A percentile compares a stretch with the other conserved stretches of the same genome.
Evolutionary conservation across 1,140 invertebrate species (phyloP).

Genomic region (Drosophila repleta): DNA sequence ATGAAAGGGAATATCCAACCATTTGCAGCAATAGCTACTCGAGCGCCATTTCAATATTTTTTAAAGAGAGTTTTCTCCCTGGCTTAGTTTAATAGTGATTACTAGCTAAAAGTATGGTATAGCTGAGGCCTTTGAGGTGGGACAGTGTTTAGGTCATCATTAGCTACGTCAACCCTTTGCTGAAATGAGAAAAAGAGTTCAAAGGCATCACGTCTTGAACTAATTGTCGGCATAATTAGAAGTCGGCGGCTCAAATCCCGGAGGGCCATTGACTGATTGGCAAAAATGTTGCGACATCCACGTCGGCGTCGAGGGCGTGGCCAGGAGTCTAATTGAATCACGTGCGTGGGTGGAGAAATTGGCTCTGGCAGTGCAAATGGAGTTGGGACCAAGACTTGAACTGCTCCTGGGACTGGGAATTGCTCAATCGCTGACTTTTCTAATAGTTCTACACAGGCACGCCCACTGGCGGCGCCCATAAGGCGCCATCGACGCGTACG

Average conservation of each 20-base stretch:
- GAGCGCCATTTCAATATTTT: not conserved
- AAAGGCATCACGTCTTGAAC: constrained; percentile 66
- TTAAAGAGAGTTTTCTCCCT: too few relatives aligned
- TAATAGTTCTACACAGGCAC: constrained; percentile 49
- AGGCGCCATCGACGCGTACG: constrained; percentile 59
- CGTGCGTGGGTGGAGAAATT: constrained; percentile 60
- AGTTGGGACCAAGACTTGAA: constrained; percentile 23
- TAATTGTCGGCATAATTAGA: constrained; percentile 77
- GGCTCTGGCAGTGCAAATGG: constrained; percentile 35
- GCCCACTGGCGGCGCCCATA: constrained; percentile 40
- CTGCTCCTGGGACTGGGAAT: constrained; percentile 30
- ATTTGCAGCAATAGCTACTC: too few relatives aligned
- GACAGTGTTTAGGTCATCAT: not conserved
- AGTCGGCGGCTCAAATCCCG: constrained; percentile 60
- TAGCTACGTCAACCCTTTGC: not conserved
- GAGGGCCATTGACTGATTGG: constrained; percentile 68
- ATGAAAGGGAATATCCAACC: not conserved
- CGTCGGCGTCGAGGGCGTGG: not conserved
- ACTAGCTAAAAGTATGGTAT: too few relatives aligned
- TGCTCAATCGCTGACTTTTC: constrained; percentile 34
- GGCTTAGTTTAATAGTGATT: too few relatives aligned
- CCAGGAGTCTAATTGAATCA: constrained; percentile 70
- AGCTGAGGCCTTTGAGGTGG: too few relatives aligned
- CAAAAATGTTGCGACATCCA: constrained; percentile 30
- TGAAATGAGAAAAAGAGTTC: constrained; percentile 26